phyloP scores from a whole-genome alignment of 2,113 vertebrate genomes.

The Corapipo altera region DNA sequence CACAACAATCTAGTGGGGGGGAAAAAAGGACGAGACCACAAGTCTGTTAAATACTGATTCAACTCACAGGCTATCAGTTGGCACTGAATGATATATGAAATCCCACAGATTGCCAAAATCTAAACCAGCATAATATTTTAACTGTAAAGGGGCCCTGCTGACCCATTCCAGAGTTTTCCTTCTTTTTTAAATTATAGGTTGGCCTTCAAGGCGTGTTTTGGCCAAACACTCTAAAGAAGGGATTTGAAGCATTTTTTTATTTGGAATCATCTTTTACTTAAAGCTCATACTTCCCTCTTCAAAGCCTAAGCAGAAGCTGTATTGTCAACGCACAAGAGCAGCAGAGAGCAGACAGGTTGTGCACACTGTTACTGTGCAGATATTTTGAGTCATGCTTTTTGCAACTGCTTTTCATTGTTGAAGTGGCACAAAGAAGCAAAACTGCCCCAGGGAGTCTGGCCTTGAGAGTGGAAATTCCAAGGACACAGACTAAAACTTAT shows the following conservation, averaged over 20 bases:
- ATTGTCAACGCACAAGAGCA: background rate
- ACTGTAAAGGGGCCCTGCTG: conserved; percentile 31
- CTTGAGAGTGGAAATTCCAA: background rate
- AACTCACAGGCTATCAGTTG: conserved; percentile 22
- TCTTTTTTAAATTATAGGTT: conserved; percentile 62
- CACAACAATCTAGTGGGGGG: background rate
- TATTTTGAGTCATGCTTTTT: background rate
- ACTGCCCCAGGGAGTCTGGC: background rate
- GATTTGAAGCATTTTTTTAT: conserved; percentile 12
- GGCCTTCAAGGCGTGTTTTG: conserved; percentile 17
- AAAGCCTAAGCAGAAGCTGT: background rate
- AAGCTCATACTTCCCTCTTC: background rate
- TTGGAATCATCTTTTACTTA: conserved; percentile 7
- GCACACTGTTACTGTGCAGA: background rate
- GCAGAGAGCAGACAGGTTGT: background rate
- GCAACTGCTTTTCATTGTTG: background rate
- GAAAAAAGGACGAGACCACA: background rate
- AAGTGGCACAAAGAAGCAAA: background rate
- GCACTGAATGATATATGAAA: conserved; percentile 12
- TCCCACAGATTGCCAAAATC: conserved; percentile 26
- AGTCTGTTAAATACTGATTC: background rate
- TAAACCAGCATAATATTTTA: conserved; percentile 41
- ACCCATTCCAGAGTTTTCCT: conserved; percentile 23
- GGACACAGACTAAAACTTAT: background rate
- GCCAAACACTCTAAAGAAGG: background rate